Percentiles rank a stretch among this genome's conserved stretches.
These are phyloP conservation scores for Girardinichthys multiradiatus DNA, from an alignment of 2,113 vertebrate genomes.

Conservation along the genomic window DNA sequence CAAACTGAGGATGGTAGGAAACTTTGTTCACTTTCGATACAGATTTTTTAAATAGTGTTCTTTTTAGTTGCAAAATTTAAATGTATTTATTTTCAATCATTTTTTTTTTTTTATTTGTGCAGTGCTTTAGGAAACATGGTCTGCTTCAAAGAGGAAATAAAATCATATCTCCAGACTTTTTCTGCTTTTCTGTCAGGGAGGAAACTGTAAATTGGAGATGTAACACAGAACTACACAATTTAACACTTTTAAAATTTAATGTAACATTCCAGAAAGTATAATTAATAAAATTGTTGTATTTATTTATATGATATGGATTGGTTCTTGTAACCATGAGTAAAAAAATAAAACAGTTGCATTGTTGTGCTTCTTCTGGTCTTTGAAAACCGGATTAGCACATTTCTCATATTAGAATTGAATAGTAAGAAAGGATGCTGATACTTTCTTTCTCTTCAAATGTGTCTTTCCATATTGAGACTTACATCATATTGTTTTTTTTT, in stretches of 20 bases:
- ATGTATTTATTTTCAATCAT: too few relatives aligned
- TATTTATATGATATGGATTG: background rate
- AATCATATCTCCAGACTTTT: background rate
- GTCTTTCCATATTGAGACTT: too few relatives aligned
- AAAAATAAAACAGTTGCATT: too few relatives aligned
- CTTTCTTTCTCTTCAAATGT: background rate
- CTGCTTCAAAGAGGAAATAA: too few relatives aligned
- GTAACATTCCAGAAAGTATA: background rate
- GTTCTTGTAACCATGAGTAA: background rate
- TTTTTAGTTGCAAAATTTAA: background rate
- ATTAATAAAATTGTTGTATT: background rate
- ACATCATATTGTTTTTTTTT: too few relatives aligned
- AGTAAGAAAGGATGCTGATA: background rate
- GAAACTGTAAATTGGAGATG: background rate
- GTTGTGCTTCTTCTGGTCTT: too few relatives aligned
- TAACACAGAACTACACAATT: background rate
- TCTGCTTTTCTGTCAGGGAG: background rate
- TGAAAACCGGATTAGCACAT: too few relatives aligned
- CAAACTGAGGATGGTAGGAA: conserved; percentile 77
- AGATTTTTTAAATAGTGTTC: background rate
- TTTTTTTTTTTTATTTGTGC: too few relatives aligned
- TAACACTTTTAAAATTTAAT: background rate
- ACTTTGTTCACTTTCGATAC: background rate
- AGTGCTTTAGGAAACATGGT: too few relatives aligned
- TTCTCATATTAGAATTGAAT: background rate